Evolutionary conservation across 2,888 invertebrate genomes (phyloP).

Genomic region (Anoncus sp.): DNA sequence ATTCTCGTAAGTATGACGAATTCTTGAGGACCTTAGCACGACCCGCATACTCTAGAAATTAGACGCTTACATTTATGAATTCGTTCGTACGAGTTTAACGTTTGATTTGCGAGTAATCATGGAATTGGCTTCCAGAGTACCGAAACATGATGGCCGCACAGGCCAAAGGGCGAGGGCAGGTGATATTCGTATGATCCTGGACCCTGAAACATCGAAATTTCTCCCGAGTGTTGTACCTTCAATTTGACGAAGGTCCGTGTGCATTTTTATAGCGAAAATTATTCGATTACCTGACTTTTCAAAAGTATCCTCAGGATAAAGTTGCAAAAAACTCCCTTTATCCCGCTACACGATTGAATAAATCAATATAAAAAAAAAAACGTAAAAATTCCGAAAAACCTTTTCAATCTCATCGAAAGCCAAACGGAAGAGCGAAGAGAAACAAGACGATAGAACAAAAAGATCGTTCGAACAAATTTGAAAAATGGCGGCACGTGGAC

Average conservation of each 20-base stretch:
- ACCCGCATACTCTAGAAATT: background rate
- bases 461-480: background rate
- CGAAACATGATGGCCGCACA: conserved; percentile 54
- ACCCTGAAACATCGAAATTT: conserved; percentile 4
- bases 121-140: conserved; percentile 56
- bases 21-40: background rate
- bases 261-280: background rate
- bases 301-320: background rate
- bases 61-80: background rate
- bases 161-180: conserved; percentile 33
- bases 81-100: background rate
- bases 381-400: background rate
- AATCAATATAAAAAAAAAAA: background rate
- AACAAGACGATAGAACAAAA: background rate
- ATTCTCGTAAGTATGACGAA: conserved; percentile 63
- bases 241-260: conserved; percentile 30
- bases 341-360: background rate
- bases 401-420: background rate
- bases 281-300: background rate
- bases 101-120: background rate
- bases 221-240: background rate
- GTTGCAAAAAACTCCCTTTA: background rate
- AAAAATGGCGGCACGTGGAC: conserved; percentile 54
- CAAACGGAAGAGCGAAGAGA: background rate
- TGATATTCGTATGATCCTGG: conserved; percentile 32